These are phyloP conservation scores for Saxicola maurus DNA, from an alignment of 2,797 vertebrate genomes.

Conservation along the genomic window DNA sequence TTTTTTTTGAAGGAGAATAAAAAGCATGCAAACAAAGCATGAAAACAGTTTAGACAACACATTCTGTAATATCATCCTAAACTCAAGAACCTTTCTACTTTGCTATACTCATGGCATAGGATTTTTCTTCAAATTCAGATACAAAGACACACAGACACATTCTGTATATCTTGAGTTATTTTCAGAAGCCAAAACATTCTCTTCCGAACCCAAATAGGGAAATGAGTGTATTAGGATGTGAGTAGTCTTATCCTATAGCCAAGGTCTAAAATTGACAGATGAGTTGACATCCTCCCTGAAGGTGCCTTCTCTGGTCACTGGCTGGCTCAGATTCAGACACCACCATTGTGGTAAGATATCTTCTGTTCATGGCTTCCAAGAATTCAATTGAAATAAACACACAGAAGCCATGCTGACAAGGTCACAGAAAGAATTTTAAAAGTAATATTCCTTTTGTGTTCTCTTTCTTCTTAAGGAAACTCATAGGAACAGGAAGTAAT, in stretches of 20 bases:
- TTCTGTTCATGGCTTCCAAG: neutral
- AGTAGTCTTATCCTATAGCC: neutral
- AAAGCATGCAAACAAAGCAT: neutral
- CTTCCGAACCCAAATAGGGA: neutral
- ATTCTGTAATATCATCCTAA: neutral
- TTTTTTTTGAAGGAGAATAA: rapidly evolving
- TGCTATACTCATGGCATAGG: neutral
- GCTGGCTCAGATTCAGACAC: neutral
- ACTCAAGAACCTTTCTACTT: neutral
- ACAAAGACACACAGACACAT: neutral
- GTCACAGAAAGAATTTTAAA: neutral
- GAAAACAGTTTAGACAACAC: neutral
- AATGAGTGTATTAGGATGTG: rapidly evolving
- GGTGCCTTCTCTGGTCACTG: neutral
- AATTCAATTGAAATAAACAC: neutral
- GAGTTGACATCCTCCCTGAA: neutral
- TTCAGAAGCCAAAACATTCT: neutral
- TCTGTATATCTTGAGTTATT: neutral
- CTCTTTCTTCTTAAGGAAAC: neutral
- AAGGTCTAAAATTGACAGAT: neutral
- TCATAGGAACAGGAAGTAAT: neutral
- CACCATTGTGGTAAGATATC: neutral
- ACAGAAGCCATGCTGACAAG: neutral
- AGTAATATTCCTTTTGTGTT: neutral
- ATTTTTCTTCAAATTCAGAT: neutral